These are phyloP conservation scores for Alca torda DNA, from an alignment of 2,797 vertebrate species.

Conservation along the genomic window DNA sequence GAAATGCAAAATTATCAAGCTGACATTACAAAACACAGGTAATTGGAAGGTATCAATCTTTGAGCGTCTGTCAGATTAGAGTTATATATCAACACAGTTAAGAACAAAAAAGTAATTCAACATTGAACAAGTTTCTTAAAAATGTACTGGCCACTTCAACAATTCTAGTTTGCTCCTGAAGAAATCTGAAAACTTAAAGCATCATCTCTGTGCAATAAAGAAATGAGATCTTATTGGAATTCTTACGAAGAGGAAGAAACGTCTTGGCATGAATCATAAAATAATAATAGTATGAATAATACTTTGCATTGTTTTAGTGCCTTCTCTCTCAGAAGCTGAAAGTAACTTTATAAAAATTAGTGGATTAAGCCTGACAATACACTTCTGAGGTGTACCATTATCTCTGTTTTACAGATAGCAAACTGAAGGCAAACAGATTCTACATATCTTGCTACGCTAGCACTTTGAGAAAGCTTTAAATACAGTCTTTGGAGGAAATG, in stretches of 20 bases:
- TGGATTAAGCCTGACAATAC: constrained; percentile 10
- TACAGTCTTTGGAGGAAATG: not conserved
- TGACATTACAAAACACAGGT: not conserved
- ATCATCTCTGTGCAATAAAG: not conserved
- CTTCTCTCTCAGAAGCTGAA: constrained; percentile 5
- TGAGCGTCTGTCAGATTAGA: not conserved
- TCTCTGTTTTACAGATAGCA: constrained; percentile 10
- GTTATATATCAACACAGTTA: not conserved
- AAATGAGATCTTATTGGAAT: constrained; percentile 38
- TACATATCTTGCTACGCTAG: not conserved
- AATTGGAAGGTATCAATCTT: constrained; percentile 33
- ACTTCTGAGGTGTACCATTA: not conserved
- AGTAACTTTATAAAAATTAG: constrained; percentile 47
- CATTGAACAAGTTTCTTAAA: not conserved
- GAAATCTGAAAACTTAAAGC: not conserved
- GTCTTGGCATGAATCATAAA: constrained; percentile 53
- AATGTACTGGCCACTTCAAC: not conserved
- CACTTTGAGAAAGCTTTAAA: not conserved
- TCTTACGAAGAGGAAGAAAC: constrained; percentile 25
- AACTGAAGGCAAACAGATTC: not conserved
- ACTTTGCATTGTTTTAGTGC: constrained; percentile 36
- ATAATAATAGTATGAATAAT: constrained; percentile 58
- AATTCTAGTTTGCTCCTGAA: not conserved
- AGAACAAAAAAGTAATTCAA: not conserved
- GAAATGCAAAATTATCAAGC: not conserved